phyloP scores from a whole-genome alignment of 1,140 invertebrate species.

The Rhyacophila brunnea region DNA sequence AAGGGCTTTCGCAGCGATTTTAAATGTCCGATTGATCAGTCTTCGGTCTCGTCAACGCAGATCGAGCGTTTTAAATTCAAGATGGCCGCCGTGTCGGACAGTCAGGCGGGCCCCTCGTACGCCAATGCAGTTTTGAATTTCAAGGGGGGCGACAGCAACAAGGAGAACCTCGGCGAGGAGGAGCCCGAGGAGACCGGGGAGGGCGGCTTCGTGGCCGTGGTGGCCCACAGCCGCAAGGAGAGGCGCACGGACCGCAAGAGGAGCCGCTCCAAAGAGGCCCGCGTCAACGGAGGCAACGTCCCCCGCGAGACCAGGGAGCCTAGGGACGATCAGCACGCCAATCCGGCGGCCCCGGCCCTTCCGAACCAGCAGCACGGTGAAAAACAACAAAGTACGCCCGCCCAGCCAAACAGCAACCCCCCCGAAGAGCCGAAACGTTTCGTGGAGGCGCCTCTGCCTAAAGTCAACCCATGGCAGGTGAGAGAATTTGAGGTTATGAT shows the following conservation, averaged over 20 bases:
- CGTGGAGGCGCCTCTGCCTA: slow-evolving; percentile 60
- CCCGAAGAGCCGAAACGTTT: slow-evolving; percentile 53
- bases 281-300: slow-evolving; percentile 33
- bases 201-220: slow-evolving; percentile 53
- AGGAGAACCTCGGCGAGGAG: slow-evolving; percentile 49
- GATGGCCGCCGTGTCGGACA: slow-evolving; percentile 31
- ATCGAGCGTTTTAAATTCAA: not conserved
- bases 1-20: not conserved
- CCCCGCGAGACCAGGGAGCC: not conserved
- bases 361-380: slow-evolving; percentile 38
- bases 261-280: slow-evolving; percentile 41
- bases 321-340: slow-evolving; percentile 35
- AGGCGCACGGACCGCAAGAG: slow-evolving; percentile 29
- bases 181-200: slow-evolving; percentile 45
- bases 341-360: slow-evolving; percentile 37
- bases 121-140: slow-evolving; percentile 52
- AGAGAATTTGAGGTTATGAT: slow-evolving; percentile 28
- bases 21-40: not conserved
- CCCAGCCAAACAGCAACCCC: slow-evolving; percentile 32
- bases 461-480: slow-evolving; percentile 62
- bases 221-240: slow-evolving; percentile 42
- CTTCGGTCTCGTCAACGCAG: not conserved
- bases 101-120: slow-evolving; percentile 49
- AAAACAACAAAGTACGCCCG: slow-evolving; percentile 25
- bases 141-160: slow-evolving; percentile 43